Percentiles rank a stretch among this genome's conserved stretches.
phyloP scores from a whole-genome alignment of 1,140 invertebrate species.

The Eriocheir sinensis region DNA sequence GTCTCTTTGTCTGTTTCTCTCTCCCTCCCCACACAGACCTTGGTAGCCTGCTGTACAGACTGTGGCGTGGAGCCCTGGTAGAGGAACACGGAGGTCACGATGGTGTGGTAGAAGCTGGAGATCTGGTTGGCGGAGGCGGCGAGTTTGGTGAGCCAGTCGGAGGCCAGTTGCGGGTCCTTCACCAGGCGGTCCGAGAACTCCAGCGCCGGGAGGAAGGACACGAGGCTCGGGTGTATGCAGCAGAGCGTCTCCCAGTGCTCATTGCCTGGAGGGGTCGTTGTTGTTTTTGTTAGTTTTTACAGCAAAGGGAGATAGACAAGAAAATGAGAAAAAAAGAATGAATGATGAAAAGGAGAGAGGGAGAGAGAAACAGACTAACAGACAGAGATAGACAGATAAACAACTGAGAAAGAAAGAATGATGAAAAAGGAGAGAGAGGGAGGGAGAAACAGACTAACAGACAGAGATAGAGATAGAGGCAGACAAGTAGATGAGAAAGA shows the following conservation, averaged over 20 bases:
- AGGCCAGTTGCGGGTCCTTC: constrained; percentile 73
- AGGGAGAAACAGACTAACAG: no score
- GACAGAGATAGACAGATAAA: no score
- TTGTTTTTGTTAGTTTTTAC: no score
- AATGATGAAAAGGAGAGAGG: no score
- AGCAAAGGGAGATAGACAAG: no score
- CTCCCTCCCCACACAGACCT: constrained; percentile 37
- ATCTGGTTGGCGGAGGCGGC: constrained; percentile 71
- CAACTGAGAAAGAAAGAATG: no score
- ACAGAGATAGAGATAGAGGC: no score
- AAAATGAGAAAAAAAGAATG: no score
- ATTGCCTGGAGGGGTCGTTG: constrained; percentile 73
- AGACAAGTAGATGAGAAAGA: no score
- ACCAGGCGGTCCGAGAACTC: constrained; percentile 78
- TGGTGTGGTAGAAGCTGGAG: constrained; percentile 70
- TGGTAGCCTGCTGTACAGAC: constrained; percentile 76
- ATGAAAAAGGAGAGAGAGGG: no score
- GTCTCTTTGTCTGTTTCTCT: not conserved
- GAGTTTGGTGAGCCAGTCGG: constrained; percentile 72
- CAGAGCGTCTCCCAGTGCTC: constrained; percentile 71
- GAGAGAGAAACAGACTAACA: no score
- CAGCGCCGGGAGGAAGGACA: constrained; percentile 71
- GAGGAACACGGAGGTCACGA: constrained; percentile 77
- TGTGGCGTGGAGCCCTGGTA: constrained; percentile 75
- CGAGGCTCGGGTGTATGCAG: constrained; percentile 68